Percentiles rank a stretch among this genome's conserved stretches.
Conservation (phyloP, 2,888 invertebrate species). For the Scaptomyza flava region DNA sequence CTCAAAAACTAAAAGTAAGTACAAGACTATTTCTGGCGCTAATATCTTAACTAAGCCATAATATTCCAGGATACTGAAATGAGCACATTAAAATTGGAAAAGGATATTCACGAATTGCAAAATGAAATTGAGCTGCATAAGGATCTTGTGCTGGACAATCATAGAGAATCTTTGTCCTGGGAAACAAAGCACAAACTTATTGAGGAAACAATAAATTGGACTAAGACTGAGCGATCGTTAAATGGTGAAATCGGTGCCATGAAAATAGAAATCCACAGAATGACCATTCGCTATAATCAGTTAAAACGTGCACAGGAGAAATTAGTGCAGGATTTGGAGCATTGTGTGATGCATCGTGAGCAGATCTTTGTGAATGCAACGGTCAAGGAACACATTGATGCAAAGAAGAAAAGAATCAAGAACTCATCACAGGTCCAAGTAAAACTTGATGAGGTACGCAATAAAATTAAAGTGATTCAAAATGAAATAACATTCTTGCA, state of each 20-base stretch:
- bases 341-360: constrained; percentile 88
- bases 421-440: constrained; percentile 86
- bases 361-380: constrained; percentile 87
- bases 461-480: constrained; percentile 86
- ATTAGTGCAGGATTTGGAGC: constrained; percentile 87
- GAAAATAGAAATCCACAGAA: constrained; percentile 92
- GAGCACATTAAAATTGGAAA: constrained; percentile 88
- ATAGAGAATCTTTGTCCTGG: constrained; percentile 91
- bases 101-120: constrained; percentile 88
- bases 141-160: constrained; percentile 87
- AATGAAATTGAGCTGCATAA: constrained; percentile 87
- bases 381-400: constrained; percentile 85
- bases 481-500: constrained; percentile 77
- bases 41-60: background rate
- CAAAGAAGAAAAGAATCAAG: constrained; percentile 83
- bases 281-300: constrained; percentile 87
- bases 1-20: constrained; percentile 85
- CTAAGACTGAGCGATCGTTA: constrained; percentile 87
- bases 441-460: constrained; percentile 86
- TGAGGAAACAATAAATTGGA: constrained; percentile 89
- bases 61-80: constrained; percentile 87
- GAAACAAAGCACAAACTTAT: constrained; percentile 91
- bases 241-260: constrained; percentile 91
- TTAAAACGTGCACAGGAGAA: constrained; percentile 83
- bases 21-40: too few relatives aligned